Evolutionary conservation across 2,888 invertebrate genomes (phyloP).

Genomic region (Nemoura dubitans): DNA sequence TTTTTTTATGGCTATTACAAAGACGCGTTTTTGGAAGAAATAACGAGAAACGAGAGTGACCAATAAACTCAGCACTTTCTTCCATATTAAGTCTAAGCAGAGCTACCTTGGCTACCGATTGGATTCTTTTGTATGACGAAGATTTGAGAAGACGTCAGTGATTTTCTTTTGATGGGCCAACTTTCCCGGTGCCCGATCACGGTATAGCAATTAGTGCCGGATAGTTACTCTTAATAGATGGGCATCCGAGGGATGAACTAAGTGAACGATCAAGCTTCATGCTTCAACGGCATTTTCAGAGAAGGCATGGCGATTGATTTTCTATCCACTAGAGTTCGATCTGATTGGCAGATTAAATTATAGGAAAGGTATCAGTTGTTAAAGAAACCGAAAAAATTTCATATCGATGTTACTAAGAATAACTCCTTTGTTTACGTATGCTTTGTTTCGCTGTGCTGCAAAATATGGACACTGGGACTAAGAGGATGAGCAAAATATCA

Average conservation of each 20-base stretch:
- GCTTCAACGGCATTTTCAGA: not conserved
- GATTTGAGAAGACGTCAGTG: not conserved
- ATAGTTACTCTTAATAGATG: conserved; percentile 10
- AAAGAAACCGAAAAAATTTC: not conserved
- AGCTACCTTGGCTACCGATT: not conserved
- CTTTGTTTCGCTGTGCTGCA: not conserved
- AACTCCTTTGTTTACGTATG: not conserved
- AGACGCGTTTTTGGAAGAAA: no score
- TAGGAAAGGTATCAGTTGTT: not conserved
- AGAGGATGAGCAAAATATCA: not conserved
- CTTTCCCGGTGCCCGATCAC: conserved; percentile 5
- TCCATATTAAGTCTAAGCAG: not conserved
- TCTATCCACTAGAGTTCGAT: not conserved
- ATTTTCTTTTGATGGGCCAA: not conserved
- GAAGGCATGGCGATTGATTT: not conserved
- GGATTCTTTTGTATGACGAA: not conserved
- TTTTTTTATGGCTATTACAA: no score
- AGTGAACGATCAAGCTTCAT: not conserved
- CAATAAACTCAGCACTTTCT: not conserved
- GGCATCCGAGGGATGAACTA: not conserved
- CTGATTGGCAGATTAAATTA: not conserved
- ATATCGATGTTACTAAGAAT: not conserved
- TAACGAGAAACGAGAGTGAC: not conserved
- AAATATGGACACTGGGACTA: not conserved
- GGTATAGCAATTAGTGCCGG: conserved; percentile 21